Conservation (phyloP, 1,140 invertebrate species). For the Listronotus bonariensis region DNA sequence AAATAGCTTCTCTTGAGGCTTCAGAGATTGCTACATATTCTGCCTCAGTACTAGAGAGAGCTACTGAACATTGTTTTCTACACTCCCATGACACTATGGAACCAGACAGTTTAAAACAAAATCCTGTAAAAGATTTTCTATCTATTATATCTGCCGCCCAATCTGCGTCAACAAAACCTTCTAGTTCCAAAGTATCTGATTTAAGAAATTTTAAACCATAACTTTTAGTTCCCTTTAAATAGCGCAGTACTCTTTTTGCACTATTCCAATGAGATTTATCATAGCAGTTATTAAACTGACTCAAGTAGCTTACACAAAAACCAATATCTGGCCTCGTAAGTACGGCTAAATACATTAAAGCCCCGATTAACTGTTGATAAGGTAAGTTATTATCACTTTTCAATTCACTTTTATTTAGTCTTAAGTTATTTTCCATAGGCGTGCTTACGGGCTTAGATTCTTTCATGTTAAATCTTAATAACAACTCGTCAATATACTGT, state of each 20-base stretch:
- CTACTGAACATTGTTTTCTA: conserved; percentile 41
- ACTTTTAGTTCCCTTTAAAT: not conserved
- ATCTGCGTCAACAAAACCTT: conserved; percentile 55
- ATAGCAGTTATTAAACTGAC: conserved; percentile 52
- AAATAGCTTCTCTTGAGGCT: conserved; percentile 44
- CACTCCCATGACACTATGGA: conserved; percentile 42
- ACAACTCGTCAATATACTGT: no score
- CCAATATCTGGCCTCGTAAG: conserved; percentile 57
- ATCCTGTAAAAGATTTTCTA: conserved; percentile 46
- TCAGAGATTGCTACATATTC: conserved; percentile 39
- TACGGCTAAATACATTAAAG: conserved; percentile 55
- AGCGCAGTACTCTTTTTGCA: conserved; percentile 51
- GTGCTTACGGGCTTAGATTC: conserved; percentile 24
- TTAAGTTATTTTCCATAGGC: conserved; percentile 25
- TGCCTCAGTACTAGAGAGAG: conserved; percentile 49
- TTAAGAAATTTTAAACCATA: conserved; percentile 1
- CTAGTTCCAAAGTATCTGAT: conserved; percentile 47
- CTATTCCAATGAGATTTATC: conserved; percentile 48
- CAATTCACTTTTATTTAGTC: not conserved
- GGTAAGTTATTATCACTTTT: conserved; percentile 10
- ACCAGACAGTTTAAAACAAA: conserved; percentile 40
- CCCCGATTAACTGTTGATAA: conserved; percentile 55
- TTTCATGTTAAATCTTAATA: no score
- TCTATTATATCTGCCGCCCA: conserved; percentile 36
- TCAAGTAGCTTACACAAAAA: conserved; percentile 52